Base-by-base conservation (phyloP, 2,888 invertebrate species). In the Nudaria mundana region DNA sequence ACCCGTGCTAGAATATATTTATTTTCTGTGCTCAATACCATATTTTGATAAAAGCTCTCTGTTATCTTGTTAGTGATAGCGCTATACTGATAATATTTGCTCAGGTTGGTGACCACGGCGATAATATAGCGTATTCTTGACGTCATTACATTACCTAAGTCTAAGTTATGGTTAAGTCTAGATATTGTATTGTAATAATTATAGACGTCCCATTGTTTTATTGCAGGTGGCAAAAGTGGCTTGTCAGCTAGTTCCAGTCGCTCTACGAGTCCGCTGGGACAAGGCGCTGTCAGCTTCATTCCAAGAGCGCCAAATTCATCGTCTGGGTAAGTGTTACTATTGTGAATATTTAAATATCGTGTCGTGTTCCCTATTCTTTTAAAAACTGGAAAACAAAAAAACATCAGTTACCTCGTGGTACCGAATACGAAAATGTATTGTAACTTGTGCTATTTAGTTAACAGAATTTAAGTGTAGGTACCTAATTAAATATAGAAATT, bases 161-260 rank as follows among this genome's bases (percentile, higher is more conserved):
- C 28, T 16, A 13, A 40, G 35, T 30, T 26, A 36, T 43, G 26
- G 36, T 43, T 51, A 47, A 44, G 23, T 22, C 10, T 18, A 29
- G 14, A 25, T 30, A 29, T 1, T 13, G 20, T 40, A 48, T 42
- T 45, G 40, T 47, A 51, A 43, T 51, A 54, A 46, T 33, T 63
- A 22, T 48, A 25, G 43, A 44, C 46, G 55, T 56, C 36, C 49
- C 40, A 54, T 56, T 61, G 55, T 66, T 60, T 55, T 56, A 56
- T 72, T 62, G 40, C 73, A 87, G 87, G 88, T 66, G 79, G 82
- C 32, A 89, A 82, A 62, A 82, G 77, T 52, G 89, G 84, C 23
- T 64, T 88, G 37, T 90, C 89, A 30, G 85, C 92, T 59, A 83
- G 93, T 73, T 90, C 91, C 69, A 91, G 92, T 76, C 78, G 93